A percentile compares a stretch with the other conserved stretches of the same genome.
phyloP scores from a whole-genome alignment of 2,888 invertebrate species.

The Folsomia manolachei region DNA sequence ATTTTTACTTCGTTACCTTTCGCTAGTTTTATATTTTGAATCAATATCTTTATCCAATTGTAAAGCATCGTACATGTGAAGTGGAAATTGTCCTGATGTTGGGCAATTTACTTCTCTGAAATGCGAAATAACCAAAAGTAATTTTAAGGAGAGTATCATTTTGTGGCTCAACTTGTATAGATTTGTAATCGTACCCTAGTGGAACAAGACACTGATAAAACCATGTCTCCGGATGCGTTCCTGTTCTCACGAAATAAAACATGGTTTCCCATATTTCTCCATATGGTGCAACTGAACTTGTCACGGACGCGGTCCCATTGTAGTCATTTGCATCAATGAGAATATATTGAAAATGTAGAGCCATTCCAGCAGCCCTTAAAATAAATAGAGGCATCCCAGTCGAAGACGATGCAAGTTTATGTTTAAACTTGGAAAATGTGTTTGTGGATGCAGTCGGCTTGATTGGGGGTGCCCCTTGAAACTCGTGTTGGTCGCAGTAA shows the following conservation, averaged over 20 bases:
- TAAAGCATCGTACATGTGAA: background rate
- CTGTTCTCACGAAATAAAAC: constrained; percentile 25
- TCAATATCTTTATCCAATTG: background rate
- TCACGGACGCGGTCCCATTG: background rate
- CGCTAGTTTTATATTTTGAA: background rate
- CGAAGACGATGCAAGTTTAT: background rate
- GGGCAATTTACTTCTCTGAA: background rate
- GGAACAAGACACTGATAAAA: constrained; percentile 29
- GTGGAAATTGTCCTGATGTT: background rate
- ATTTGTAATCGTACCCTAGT: constrained; percentile 23
- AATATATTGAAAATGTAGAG: constrained; percentile 22
- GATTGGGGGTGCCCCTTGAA: background rate
- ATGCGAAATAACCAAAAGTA: constrained; percentile 22
- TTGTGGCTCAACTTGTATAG: background rate
- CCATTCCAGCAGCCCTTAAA: constrained; percentile 25
- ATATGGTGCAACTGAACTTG: constrained; percentile 14
- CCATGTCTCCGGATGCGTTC: background rate
- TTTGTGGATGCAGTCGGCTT: background rate
- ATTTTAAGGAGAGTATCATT: background rate
- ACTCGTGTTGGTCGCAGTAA: background rate
- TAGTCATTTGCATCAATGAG: constrained; percentile 15
- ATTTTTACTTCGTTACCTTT: too few species aligned
- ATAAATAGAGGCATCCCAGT: constrained; percentile 18
- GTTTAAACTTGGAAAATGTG: constrained; percentile 24
- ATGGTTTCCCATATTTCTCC: background rate